Conservation (phyloP, 2,888 invertebrate genomes). For the Andricus curvator region DNA sequence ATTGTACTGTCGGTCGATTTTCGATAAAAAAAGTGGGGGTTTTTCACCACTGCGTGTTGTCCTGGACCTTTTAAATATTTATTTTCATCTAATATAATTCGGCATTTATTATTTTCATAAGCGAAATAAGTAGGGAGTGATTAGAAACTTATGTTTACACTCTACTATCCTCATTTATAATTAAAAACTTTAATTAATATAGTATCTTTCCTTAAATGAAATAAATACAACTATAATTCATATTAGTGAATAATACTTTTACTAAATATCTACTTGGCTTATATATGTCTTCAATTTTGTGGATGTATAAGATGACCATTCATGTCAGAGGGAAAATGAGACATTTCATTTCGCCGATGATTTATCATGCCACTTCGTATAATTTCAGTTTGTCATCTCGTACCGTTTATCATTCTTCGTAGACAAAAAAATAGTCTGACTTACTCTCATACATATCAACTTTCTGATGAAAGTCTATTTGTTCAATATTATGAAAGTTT, state of each 20-base stretch:
- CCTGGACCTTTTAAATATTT: no score
- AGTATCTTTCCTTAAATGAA: not conserved
- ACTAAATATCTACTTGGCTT: not conserved
- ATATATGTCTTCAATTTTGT: not conserved
- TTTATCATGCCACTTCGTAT: slow-evolving; percentile 31
- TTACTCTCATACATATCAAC: slow-evolving; percentile 19
- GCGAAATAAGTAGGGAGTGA: not conserved
- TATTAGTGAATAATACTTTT: not conserved
- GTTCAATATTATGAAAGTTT: not conserved
- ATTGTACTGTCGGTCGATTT: no score
- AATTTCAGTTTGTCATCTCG: slow-evolving; percentile 31
- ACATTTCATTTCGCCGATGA: slow-evolving; percentile 32
- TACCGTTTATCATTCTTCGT: slow-evolving; percentile 34
- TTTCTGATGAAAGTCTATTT: slow-evolving; percentile 14
- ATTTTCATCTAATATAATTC: no score
- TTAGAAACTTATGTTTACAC: not conserved
- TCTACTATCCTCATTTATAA: not conserved
- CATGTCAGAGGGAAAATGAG: slow-evolving; percentile 23
- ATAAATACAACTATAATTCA: not conserved
- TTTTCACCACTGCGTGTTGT: no score
- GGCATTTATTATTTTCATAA: not conserved
- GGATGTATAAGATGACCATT: slow-evolving; percentile 19
- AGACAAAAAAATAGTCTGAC: slow-evolving; percentile 24
- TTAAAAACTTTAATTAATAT: no score
- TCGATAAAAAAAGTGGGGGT: no score